phyloP scores from a whole-genome alignment of 2,113 vertebrate genomes.

The Alces alces region DNA sequence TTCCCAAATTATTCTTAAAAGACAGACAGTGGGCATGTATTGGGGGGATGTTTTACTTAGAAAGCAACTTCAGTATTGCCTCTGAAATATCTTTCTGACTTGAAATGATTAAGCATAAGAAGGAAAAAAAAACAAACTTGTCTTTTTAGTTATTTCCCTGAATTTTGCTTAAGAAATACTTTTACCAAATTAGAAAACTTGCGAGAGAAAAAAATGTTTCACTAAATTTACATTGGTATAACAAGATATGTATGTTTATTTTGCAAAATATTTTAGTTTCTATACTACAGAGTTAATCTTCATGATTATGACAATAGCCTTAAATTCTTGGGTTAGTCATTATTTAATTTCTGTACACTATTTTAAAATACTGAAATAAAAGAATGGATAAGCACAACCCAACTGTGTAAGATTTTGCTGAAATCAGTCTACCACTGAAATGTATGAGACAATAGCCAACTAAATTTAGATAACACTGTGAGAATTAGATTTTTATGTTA shows the following conservation, averaged over 20 bases:
- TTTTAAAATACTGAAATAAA: neutral
- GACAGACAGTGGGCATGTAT: neutral
- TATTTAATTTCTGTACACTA: neutral
- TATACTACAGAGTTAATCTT: neutral
- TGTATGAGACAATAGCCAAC: neutral
- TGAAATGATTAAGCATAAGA: neutral
- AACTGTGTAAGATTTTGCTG: neutral
- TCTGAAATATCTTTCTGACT: neutral
- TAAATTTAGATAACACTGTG: neutral
- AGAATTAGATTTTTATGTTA: neutral
- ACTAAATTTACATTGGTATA: neutral
- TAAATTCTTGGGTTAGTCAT: neutral
- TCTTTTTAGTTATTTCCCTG: neutral
- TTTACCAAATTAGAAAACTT: neutral
- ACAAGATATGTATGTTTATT: neutral
- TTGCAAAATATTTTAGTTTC: neutral
- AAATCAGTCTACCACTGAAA: neutral
- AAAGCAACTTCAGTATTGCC: neutral
- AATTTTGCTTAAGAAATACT: neutral
- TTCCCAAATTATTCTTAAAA: neutral
- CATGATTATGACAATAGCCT: neutral
- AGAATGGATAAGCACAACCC: neutral
- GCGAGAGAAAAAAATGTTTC: neutral
- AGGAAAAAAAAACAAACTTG: fast-evolving
- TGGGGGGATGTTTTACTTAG: neutral